Percentiles rank a stretch among this genome's conserved stretches.
Evolutionary conservation across 2,888 invertebrate species (phyloP).

Genomic region (Augiades crinisus): DNA sequence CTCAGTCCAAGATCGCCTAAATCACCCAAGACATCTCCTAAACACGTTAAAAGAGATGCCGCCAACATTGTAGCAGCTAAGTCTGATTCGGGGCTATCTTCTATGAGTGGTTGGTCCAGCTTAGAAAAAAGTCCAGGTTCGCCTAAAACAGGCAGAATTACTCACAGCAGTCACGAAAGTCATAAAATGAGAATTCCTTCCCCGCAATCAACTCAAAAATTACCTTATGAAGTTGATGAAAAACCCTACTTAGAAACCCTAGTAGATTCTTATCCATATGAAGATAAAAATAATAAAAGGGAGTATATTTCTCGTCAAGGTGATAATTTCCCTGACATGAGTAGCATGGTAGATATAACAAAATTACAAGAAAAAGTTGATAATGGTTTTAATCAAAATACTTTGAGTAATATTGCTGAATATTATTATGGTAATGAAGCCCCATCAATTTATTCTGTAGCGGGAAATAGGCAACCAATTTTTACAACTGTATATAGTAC

Average conservation of each 20-base stretch:
- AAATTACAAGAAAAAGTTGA: slow-evolving; percentile 58
- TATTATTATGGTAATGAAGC: slow-evolving; percentile 77
- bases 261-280: slow-evolving; percentile 75
- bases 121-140: slow-evolving; percentile 92
- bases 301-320: slow-evolving; percentile 54
- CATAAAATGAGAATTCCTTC: slow-evolving; percentile 68
- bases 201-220: slow-evolving; percentile 63
- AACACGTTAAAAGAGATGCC: slow-evolving; percentile 83
- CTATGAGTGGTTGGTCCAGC: slow-evolving; percentile 93
- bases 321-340: slow-evolving; percentile 52
- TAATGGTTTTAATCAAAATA: slow-evolving; percentile 49
- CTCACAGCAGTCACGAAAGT: slow-evolving; percentile 61
- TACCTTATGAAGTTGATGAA: slow-evolving; percentile 61
- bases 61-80: slow-evolving; percentile 86
- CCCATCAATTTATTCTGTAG: slow-evolving; percentile 88
- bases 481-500: slow-evolving; percentile 89
- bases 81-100: slow-evolving; percentile 93
- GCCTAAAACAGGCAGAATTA: slow-evolving; percentile 82
- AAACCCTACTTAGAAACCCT: slow-evolving; percentile 80
- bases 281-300: slow-evolving; percentile 54
- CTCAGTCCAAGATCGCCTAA: slow-evolving; percentile 87
- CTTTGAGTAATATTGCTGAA: slow-evolving; percentile 63
- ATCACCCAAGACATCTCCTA: slow-evolving; percentile 87
- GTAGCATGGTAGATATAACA: slow-evolving; percentile 52
- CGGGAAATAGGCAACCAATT: slow-evolving; percentile 86